These are phyloP conservation scores for Malurus elegans DNA, from an alignment of 2,113 vertebrate genomes.

Conservation along the genomic window DNA sequence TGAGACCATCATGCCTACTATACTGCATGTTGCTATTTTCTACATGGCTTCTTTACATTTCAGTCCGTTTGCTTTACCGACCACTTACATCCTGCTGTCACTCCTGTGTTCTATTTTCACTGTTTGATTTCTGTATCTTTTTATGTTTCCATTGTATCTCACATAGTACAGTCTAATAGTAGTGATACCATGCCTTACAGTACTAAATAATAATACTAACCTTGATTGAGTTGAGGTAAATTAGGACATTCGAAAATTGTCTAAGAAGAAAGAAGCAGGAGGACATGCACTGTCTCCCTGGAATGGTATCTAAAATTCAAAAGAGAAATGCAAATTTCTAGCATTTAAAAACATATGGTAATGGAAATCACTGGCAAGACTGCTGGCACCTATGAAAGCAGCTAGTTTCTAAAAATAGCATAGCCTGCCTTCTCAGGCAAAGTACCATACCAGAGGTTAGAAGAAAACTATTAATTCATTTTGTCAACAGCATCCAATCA, in stretches of 20 bases:
- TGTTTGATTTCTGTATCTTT: neutral
- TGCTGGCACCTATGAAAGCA: neutral
- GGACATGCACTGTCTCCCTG: slow-evolving; percentile 96
- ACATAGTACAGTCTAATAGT: neutral
- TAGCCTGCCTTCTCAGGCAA: slow-evolving; percentile 25
- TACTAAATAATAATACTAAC: slow-evolving; percentile 71
- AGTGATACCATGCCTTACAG: neutral
- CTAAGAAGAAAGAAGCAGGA: slow-evolving; percentile 94
- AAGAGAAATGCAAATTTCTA: slow-evolving; percentile 5
- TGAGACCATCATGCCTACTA: neutral
- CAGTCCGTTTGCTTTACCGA: neutral
- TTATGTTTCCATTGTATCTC: neutral
- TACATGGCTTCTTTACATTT: neutral
- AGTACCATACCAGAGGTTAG: neutral
- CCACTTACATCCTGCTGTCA: neutral
- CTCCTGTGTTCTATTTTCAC: neutral
- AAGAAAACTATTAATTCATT: slow-evolving; percentile 5
- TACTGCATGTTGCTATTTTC: neutral
- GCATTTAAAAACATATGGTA: neutral
- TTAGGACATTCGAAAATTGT: slow-evolving; percentile 93
- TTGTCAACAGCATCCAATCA: neutral
- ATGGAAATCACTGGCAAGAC: slow-evolving; percentile 2
- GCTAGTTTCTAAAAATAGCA: neutral
- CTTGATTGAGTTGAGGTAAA: slow-evolving; percentile 98
- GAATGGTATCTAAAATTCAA: slow-evolving; percentile 88